Conservation (phyloP, 1,140 invertebrate genomes). For the Achatina immaculata region DNA sequence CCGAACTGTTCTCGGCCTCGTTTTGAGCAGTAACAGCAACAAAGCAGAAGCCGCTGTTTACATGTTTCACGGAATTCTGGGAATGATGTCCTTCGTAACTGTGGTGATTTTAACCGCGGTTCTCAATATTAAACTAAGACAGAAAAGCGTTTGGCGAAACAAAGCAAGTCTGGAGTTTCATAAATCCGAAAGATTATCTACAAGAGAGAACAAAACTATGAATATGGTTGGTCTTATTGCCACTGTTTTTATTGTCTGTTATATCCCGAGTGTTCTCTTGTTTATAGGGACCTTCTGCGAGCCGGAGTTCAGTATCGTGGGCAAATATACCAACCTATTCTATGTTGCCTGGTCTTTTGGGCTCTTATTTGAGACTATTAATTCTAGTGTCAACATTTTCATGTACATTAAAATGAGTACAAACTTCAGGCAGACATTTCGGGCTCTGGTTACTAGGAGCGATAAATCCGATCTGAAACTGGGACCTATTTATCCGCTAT, state of each 20-base stretch:
- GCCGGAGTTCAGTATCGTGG: background rate
- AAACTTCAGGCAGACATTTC: conserved; percentile 3
- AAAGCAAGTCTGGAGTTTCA: too few relatives aligned
- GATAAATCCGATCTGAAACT: too few relatives aligned
- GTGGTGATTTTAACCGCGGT: background rate
- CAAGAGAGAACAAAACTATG: too few relatives aligned
- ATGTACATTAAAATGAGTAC: conserved; percentile 18
- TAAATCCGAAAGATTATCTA: too few relatives aligned
- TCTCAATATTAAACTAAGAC: background rate
- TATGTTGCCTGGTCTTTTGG: background rate
- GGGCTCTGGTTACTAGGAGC: too few relatives aligned
- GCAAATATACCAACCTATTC: conserved; percentile 14
- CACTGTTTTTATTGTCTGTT: background rate
- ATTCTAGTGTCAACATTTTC: too few relatives aligned
- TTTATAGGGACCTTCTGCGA: background rate
- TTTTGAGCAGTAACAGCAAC: background rate
- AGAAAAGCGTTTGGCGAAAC: too few relatives aligned
- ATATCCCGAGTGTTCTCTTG: background rate
- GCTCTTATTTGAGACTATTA: too few relatives aligned
- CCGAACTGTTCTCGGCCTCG: background rate
- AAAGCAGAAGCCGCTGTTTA: background rate
- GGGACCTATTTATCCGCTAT: too few relatives aligned
- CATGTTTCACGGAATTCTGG: background rate
- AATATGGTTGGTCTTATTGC: background rate
- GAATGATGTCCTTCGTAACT: background rate